Base-by-base conservation (phyloP, 2,113 vertebrate species). In the Beaufortia kweichowensis region DNA sequence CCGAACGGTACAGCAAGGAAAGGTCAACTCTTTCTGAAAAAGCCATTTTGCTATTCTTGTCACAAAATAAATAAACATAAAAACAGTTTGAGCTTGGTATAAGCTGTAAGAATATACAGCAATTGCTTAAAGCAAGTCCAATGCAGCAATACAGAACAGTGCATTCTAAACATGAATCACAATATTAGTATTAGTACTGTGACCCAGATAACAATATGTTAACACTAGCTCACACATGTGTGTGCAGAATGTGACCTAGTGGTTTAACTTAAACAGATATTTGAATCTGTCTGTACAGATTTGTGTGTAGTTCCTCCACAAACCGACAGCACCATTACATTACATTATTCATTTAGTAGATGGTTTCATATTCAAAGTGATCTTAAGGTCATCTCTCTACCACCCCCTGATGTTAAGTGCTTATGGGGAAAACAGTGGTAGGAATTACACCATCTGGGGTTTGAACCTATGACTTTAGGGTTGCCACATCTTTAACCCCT, bases 21-120 rank as follows among this genome's bases (percentile, higher is more conserved):
- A 81, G 55, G 75, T 74, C 63, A 78, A 8, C n/a, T 65, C 28
- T 46, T 48, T 1, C 62, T 0, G 21, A 43, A 56, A 26, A n/a
- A 19, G 26, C 61, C 39, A 50, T 65, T 56, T 76, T 76, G 23
- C 31, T n/a, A 14, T 7, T 21, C 29, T 50, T 55, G 61, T 23
- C 48, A 69, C 11, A n/a, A 33, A 50, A n/a, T n/a, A n/a, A 31
- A 33, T 8, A 33, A 48, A 19, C 39, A 62, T 33, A 41, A 43
- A 41, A 64, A 64, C 62, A 41, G 41, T 15, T 7, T 21, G 41
- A 65, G 35, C 21, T n/a, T n/a, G n/a, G n/a, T n/a, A n/a, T 11
- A 43, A 14, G 41, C 1, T 14, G n/a, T n/a, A 14, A 14, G 15
- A 15, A 46, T 46, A 14, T 14, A 46, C 14, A 46, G 43, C 14